Evolutionary conservation across 2,888 invertebrate species (phyloP).

Genomic region (Trisateles emortualis): DNA sequence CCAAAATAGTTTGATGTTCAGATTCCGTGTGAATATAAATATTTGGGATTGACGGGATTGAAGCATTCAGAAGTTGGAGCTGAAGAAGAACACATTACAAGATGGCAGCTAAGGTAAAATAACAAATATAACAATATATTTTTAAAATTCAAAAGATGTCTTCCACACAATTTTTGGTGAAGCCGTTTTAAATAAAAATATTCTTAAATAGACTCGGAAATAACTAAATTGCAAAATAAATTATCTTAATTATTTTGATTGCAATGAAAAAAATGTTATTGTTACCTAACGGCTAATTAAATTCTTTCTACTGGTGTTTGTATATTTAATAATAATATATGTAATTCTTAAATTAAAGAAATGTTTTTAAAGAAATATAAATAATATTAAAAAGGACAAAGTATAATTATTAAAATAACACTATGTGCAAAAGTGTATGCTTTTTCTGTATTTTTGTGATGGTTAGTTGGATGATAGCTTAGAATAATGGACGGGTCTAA

Average conservation of each 20-base stretch:
- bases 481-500: too few relatives aligned
- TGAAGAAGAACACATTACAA: constrained; percentile 52
- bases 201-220: too few relatives aligned
- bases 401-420: too few relatives aligned
- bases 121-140: constrained; percentile 12
- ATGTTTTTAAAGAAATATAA: too few relatives aligned
- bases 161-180: not conserved
- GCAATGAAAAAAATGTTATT: too few relatives aligned
- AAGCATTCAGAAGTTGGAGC: constrained; percentile 60
- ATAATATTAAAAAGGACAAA: too few relatives aligned
- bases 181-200: not conserved
- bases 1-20: constrained; percentile 58
- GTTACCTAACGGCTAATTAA: too few relatives aligned
- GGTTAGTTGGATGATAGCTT: not conserved
- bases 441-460: not conserved
- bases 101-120: constrained; percentile 73
- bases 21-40: constrained; percentile 67
- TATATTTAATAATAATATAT: too few relatives aligned
- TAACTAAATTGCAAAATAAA: too few relatives aligned
- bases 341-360: too few relatives aligned
- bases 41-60: constrained; percentile 52
- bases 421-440: not conserved
- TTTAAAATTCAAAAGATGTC: not conserved
- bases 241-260: too few relatives aligned
- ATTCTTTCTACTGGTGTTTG: too few relatives aligned